Evolutionary conservation across 2,888 invertebrate species (phyloP), one percentile per base, ranked within the genome.

Genomic region (Nephrotoma guestfalica): DNA sequence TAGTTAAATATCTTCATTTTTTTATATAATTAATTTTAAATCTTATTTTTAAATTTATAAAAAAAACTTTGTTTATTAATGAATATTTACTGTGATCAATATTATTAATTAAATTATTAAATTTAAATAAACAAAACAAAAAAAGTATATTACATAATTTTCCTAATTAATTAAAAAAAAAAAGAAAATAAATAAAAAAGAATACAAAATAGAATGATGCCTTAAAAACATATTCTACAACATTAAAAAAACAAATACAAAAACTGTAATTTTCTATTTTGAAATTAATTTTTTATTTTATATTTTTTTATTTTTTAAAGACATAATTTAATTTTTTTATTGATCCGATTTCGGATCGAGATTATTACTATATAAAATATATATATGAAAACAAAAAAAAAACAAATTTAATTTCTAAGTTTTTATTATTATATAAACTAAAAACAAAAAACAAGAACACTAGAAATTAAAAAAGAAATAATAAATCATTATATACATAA

Each of bases 61-160:
- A 45, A 85, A 85, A 85, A 30, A 43, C 5, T 18, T 43, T 85
- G 41, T 45, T 85, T 85, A 85, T n/a, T 85, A 85, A 85, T 85
- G 85, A 85, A 85, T 85, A 85, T 85, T 85, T 85, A 85, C 85
- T 85, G 85, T 85, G 85, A 85, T 85, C 84, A 84, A 84, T 71
- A 71, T 71, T 71, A 71, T 71, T 71, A 71, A 30, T 71, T 71
- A 84, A 84, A 84, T 41, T 84, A 84, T 84, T 84, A n/a, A 84
- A 42, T 85, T 41, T 45, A 85, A n/a, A 71, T 71, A 71, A 71
- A 71, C 1, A 71, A 15, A 43, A 18, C 18, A 85, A 30, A 85
- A 85, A 85, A 18, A 85, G 4, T 41, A 84, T 83, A 41, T 41
- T 41, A 57, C 13, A 84, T 84, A 84, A 41, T 84, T 84, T 84